A percentile compares a stretch with the other conserved stretches of the same genome.
Evolutionary conservation across 2,113 vertebrate species (phyloP).

Genomic region (Morone chrysops): DNA sequence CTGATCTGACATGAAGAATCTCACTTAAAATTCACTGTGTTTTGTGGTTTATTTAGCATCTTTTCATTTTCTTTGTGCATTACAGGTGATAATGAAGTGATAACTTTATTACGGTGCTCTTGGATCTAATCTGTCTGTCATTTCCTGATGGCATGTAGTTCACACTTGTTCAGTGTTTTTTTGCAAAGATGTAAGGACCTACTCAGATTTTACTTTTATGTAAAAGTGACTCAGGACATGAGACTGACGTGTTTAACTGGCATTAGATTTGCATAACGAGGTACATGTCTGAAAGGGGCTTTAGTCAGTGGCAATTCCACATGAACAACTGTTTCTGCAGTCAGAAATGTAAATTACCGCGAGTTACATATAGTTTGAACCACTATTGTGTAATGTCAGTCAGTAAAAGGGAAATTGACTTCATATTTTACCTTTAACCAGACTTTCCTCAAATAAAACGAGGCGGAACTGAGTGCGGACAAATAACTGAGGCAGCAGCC

Average conservation of each 20-base stretch:
- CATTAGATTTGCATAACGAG: neutral
- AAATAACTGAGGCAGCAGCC: slow-evolving; percentile 2
- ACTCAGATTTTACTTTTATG: neutral
- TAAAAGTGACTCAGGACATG: neutral
- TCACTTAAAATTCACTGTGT: neutral
- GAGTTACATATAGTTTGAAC: neutral
- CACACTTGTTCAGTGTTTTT: neutral
- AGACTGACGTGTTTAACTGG: slow-evolving; percentile 5
- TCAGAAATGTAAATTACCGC: slow-evolving; percentile 5
- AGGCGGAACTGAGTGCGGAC: neutral
- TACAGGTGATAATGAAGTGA: neutral
- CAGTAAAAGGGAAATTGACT: slow-evolving; percentile 3
- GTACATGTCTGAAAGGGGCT: neutral
- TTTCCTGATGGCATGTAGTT: neutral
- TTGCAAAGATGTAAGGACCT: neutral
- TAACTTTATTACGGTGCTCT: neutral
- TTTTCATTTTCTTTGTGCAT: neutral
- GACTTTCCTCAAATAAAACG: slow-evolving; percentile 47
- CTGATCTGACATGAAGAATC: too few species aligned
- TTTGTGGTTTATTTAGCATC: neutral
- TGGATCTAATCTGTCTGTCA: neutral
- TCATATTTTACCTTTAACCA: slow-evolving; percentile 29
- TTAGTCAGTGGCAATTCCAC: neutral
- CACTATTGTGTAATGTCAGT: neutral
- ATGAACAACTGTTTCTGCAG: neutral